These are phyloP conservation scores for Xylocopa sonorina DNA, from an alignment of 1,140 invertebrate genomes.

Conservation along the genomic window DNA sequence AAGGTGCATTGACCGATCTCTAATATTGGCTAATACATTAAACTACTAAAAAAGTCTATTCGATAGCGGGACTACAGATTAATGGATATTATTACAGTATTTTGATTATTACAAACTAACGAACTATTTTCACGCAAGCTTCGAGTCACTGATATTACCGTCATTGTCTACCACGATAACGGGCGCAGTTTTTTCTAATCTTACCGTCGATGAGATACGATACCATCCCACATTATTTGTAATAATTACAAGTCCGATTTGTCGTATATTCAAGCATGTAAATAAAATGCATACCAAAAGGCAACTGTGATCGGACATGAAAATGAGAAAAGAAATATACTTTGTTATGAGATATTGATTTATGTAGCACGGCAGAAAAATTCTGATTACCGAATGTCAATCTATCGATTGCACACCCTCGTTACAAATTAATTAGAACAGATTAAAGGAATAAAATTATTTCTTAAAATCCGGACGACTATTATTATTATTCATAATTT, in stretches of 20 bases:
- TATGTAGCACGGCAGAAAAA: neutral
- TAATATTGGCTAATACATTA: neutral
- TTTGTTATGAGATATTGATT: neutral
- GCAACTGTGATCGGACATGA: neutral
- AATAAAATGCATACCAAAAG: neutral
- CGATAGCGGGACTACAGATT: neutral
- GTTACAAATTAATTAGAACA: constrained; percentile 14
- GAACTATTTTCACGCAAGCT: constrained; percentile 29
- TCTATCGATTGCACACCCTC: neutral
- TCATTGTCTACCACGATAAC: constrained; percentile 41
- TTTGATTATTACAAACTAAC: constrained; percentile 31
- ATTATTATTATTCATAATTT: neutral
- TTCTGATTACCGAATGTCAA: neutral
- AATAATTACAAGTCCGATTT: neutral
- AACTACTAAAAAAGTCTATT: neutral
- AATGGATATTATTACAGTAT: constrained; percentile 4
- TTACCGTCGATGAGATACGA: constrained; percentile 31
- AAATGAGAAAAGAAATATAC: neutral
- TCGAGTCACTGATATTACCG: constrained; percentile 43
- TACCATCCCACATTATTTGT: neutral
- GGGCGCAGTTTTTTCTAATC: constrained; percentile 53
- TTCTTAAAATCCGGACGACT: neutral
- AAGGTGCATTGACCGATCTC: constrained; percentile 44
- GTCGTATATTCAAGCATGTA: neutral
- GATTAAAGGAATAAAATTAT: constrained; percentile 7